Percentiles rank a stretch among this genome's conserved stretches.
phyloP scores from a whole-genome alignment of 2,797 vertebrate species.

The Hypotaenidia philippensis region DNA sequence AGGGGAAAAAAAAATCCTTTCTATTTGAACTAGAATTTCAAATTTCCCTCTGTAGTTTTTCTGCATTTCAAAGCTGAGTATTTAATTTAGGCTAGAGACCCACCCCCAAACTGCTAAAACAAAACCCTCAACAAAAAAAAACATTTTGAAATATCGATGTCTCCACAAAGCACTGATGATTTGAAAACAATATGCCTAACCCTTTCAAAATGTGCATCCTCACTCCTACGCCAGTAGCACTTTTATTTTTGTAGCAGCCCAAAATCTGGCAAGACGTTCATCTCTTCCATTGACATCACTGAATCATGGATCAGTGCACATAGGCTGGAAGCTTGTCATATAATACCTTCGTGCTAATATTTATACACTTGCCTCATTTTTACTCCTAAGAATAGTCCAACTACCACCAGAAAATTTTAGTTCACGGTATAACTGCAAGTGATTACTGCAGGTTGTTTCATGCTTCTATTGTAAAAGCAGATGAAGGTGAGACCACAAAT shows the following conservation, averaged over 20 bases:
- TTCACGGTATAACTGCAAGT: background rate
- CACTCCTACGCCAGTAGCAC: background rate
- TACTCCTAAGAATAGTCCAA: background rate
- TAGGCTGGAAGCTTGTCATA: background rate
- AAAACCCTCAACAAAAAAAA: background rate
- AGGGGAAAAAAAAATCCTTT: background rate
- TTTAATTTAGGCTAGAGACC: background rate
- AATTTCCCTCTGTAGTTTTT: background rate
- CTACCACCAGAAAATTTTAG: background rate
- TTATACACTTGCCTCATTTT: constrained; percentile 9
- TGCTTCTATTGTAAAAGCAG: background rate
- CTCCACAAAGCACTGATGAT: constrained; percentile 16
- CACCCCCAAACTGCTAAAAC: background rate
- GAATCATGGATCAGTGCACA: constrained; percentile 6
- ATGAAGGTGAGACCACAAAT: background rate
- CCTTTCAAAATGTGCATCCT: constrained; percentile 27
- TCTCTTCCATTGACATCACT: constrained; percentile 28
- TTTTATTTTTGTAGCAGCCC: constrained; percentile 49
- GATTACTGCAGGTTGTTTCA: background rate
- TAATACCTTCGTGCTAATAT: background rate
- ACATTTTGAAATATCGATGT: background rate
- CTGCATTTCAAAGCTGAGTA: background rate
- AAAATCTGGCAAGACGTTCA: constrained; percentile 18
- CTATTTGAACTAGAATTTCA: background rate
- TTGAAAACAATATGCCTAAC: constrained; percentile 36